Percentiles rank a stretch among this genome's conserved stretches.
Evolutionary conservation across 2,888 invertebrate species (phyloP).

Genomic region (Nomada ferruginata): DNA sequence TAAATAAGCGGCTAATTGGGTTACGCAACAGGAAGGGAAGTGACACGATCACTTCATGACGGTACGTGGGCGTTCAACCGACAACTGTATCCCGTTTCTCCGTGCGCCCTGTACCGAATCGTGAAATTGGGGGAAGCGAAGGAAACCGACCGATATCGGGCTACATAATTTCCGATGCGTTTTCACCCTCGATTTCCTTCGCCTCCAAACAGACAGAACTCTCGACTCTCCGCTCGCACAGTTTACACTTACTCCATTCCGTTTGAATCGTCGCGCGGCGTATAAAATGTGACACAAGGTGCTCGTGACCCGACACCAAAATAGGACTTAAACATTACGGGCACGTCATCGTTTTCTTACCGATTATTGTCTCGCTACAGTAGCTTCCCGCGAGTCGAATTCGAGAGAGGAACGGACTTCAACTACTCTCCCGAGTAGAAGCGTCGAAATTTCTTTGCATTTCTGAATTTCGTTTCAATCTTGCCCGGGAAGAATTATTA

Average conservation of each 20-base stretch:
- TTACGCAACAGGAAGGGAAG: constrained; percentile 82
- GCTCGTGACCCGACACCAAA: constrained; percentile 52
- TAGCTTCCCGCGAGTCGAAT: not conserved
- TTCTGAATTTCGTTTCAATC: no score
- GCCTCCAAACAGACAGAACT: constrained; percentile 28
- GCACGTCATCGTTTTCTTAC: not conserved
- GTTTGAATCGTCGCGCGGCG: constrained; percentile 54
- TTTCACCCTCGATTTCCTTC: constrained; percentile 59
- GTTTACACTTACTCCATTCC: constrained; percentile 61
- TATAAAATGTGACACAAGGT: constrained; percentile 47
- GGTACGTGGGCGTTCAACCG: constrained; percentile 35
- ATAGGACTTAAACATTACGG: constrained; percentile 39
- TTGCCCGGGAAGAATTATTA: no score
- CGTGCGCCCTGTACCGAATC: not conserved
- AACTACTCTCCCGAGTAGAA: no score
- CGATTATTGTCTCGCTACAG: not conserved
- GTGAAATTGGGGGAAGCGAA: constrained; percentile 19
- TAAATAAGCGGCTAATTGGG: constrained; percentile 83
- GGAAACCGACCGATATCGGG: constrained; percentile 14
- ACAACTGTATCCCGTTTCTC: constrained; percentile 11
- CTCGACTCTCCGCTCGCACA: constrained; percentile 41
- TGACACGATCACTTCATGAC: constrained; percentile 59
- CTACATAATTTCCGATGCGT: constrained; percentile 37
- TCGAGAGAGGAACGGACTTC: no score
- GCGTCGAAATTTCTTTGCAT: no score